Evolutionary conservation across 2,888 invertebrate genomes (phyloP), one percentile per base, ranked within the genome.

Genomic region (Pammene fasciana): DNA sequence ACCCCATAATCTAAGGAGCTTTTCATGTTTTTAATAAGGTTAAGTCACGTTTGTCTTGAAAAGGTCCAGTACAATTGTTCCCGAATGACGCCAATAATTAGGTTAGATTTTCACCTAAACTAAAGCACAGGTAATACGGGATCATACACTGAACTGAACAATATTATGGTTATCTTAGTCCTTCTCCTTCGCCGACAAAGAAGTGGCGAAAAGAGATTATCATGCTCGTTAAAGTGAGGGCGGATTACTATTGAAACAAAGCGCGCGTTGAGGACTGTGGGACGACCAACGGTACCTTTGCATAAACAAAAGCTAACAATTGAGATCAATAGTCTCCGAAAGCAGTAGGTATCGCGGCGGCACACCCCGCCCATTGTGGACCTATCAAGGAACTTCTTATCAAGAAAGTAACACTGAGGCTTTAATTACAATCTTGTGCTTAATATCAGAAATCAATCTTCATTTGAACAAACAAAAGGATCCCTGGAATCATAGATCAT

Each of bases 301-400:
- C 75, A 80, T 80, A 80, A 84, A 84, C 78, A 79, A 80, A 82
- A 78, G 77, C 75, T 73, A 75, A 81, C 83, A 83, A 84, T 84
- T 75, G 79, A 73, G 74, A 65, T 73, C 77, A 78, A 79, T 78
- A 79, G 77, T 78, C 76, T 76, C 71, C 72, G 74, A 74, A 79
- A 78, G 75, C 78, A 78, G 81, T 78, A 54, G 45, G 43, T 76
- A 79, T 79, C 73, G 67, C 73, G 71, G 76, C 72, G 75, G 71
- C 76, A 74, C 77, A 78, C 77, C 79, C 77, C 74, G 72, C 76
- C 75, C 75, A 79, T 79, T 78, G 75, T 79, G 73, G 75, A 77
- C 78, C 76, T 78, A 74, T 76, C 78, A 78, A 72, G 74, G 73
- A 76, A 73, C 71, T 73, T 75, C 75, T 76, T 75, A 75, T 74